These are phyloP conservation scores for Nephrotoma flavescens DNA, from an alignment of 2,888 invertebrate genomes.

Conservation along the genomic window DNA sequence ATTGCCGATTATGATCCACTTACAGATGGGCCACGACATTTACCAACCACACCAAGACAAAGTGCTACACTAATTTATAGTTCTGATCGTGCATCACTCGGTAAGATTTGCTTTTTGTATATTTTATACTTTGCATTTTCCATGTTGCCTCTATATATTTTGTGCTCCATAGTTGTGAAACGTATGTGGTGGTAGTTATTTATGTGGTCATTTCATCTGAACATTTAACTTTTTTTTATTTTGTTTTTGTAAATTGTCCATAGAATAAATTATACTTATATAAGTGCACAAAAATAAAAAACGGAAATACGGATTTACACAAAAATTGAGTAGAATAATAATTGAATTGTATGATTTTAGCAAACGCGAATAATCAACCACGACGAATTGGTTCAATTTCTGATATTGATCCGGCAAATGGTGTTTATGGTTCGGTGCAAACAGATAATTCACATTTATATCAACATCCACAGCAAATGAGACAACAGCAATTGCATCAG, in stretches of 20 bases:
- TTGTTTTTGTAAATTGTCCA: neutral
- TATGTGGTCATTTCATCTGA: neutral
- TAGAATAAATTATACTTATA: neutral
- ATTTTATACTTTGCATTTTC: constrained; percentile 3
- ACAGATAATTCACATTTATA: constrained; percentile 18
- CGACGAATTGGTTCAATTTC: constrained; percentile 79
- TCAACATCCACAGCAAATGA: constrained; percentile 18
- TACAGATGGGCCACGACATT: constrained; percentile 50
- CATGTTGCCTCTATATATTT: constrained; percentile 5
- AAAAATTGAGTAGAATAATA: neutral
- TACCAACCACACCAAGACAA: constrained; percentile 59
- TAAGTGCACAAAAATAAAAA: neutral
- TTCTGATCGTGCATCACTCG: constrained; percentile 44
- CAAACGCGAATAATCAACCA: constrained; percentile 30
- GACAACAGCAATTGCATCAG: constrained; percentile 26
- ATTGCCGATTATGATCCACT: constrained; percentile 71
- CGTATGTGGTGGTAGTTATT: neutral
- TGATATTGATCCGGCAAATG: constrained; percentile 89
- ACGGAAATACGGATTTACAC: neutral
- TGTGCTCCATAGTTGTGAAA: neutral
- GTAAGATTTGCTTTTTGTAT: constrained; percentile 26
- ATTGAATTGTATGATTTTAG: constrained; percentile 11
- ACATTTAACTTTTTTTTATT: neutral
- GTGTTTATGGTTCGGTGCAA: constrained; percentile 55
- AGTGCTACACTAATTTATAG: constrained; percentile 78